Base-by-base conservation (phyloP, 2,888 invertebrate genomes). In the Pandemis heparana region DNA sequence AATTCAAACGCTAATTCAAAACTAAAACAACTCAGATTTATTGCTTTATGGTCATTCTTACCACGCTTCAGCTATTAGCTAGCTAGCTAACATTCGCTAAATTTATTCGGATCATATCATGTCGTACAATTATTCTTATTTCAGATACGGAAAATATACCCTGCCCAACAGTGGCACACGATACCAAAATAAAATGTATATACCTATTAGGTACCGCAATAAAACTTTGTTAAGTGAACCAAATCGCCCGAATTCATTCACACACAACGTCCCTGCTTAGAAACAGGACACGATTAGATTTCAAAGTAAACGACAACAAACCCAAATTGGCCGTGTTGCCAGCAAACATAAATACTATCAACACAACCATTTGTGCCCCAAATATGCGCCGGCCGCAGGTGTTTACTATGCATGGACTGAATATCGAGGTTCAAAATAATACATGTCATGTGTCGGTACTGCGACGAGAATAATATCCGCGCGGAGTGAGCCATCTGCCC, bases 351-450 rank as follows among this genome's bases (percentile, higher is more conserved):
- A 32, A 65, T 65, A 12, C 53, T 64, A 59, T 68, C 46, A 39
- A 59, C n/a, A 10, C 66, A 32, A 51, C 51, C 32, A 61, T 67
- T 53, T 66, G 53, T 41, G 66, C 53, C 14, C 16, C 63, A 41
- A 63, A 69, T 39, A 68, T 64, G 32, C 63, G 43, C 46, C 53
- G 67, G 68, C 48, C 59, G 41, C 73, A 73, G 73, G 68, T 73
- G 73, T 68, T 70, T 64, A 73, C 56, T 68, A 73, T 73, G 73
- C 73, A 73, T 69, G 59, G 64, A 64, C 72, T 48, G 63, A 59
- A 68, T 64, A 73, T 73, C 56, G 62, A 51, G 73, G 46, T 66
- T 48, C 73, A 73, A 73, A 73, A 73, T 71, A 71, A 71, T 64
- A 59, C 68, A 67, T 51, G 59, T 69, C 68, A 67, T 60, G 59